Evolutionary conservation across 2,888 invertebrate species (phyloP).

Genomic region (Ecdyonurus torrentis): DNA sequence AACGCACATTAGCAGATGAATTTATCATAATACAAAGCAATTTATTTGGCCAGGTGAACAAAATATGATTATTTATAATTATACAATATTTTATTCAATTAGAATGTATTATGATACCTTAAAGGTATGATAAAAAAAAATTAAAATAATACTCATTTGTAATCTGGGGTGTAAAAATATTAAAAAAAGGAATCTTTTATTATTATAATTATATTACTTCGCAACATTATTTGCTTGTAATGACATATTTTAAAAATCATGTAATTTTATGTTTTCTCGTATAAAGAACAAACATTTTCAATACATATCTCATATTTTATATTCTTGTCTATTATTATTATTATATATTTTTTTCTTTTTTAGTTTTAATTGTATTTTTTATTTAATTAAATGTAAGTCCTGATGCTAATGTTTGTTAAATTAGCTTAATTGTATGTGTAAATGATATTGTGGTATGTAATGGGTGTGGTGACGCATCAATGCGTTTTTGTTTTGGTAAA

Average conservation of each 20-base stretch:
- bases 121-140: not conserved
- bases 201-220: too few species aligned
- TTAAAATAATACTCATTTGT: not conserved
- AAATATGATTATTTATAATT: not conserved
- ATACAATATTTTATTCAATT: not conserved
- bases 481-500: too few species aligned
- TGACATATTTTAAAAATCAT: not conserved
- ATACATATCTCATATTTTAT: not conserved
- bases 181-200: not conserved
- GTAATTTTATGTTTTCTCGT: not conserved
- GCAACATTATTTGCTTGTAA: not conserved
- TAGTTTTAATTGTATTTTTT: not conserved
- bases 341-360: not conserved
- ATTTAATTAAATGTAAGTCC: too few species aligned
- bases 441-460: not conserved
- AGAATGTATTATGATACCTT: not conserved
- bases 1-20: not conserved
- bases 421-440: not conserved
- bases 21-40: not conserved
- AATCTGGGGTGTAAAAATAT: not conserved
- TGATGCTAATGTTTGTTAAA: not conserved
- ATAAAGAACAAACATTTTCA: not conserved
- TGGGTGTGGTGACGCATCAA: not conserved
- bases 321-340: too few species aligned
- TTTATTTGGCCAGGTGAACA: not conserved